Evolutionary conservation across 1,140 invertebrate genomes (phyloP), one percentile per base, ranked within the genome.

Genomic region (Phymorhynchus buccinoides): DNA sequence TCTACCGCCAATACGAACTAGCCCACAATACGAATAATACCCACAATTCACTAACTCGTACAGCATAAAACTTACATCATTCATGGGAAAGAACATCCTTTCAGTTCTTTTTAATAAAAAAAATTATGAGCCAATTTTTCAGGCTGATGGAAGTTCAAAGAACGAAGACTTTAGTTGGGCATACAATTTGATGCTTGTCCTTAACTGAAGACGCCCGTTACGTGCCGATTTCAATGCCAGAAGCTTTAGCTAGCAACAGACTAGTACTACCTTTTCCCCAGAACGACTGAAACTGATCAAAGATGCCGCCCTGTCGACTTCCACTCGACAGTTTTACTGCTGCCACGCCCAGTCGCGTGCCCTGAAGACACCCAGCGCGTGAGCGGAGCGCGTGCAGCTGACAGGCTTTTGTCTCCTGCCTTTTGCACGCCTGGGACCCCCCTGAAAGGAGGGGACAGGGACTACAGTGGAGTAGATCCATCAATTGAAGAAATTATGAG

Each of bases 381-480:
- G 73, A 71, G 68, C 68, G 30, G 73, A 16, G 73, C 73, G 73
- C 73, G 73, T 75, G 73, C 73, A 75, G 37, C 73, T 75, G 73
- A 75, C 73, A 75, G 73, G 73, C 12, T 22, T 41, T 75, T 75
- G 35, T 75, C 73, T 75, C 37, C 35, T 3, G 32, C 27, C 73
- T 16, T 9, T 41, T 27, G 14, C 37, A 9, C 16, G 2, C 22
- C 6, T 14, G 35, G 37, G 73, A 75, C 73, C 73, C 73, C 73
- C 73, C 73, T 41, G 3, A 16, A 41, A 75, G 73, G 32, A 4
- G 37, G 2, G 22, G 37, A 27, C 37, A 16, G 37, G 73, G 4
- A 37, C 3, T 16, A 16, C 22, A 9, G n/a, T 16, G 56, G 56
- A 27, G 56, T 27, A 75, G 73, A 75, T 75, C 73, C 16, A 75